These are phyloP conservation scores for Tragelaphus eurycerus DNA, from an alignment of 2,797 vertebrate species.

Conservation along the genomic window DNA sequence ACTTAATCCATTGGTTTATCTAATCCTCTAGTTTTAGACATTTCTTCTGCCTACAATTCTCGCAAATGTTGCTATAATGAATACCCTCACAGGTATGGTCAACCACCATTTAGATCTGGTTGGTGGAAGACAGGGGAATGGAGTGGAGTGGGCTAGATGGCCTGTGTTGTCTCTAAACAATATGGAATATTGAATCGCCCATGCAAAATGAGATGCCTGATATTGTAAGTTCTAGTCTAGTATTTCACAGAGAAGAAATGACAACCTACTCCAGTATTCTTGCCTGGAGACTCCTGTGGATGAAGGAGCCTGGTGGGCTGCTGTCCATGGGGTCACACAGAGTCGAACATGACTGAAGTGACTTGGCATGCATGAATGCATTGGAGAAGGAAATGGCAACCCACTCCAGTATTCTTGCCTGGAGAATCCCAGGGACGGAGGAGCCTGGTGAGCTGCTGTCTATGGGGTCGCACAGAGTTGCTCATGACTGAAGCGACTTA, in stretches of 20 bases:
- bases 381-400: not conserved
- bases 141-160: not conserved
- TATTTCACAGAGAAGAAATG: not conserved
- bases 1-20: not conserved
- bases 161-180: not conserved
- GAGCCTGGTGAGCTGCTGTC: not conserved
- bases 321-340: not conserved
- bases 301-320: not conserved
- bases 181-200: not conserved
- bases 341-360: fast-evolving
- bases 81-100: fast-evolving
- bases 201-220: not conserved
- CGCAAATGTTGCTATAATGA: not conserved
- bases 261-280: not conserved
- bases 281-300: not conserved
- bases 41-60: not conserved
- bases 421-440: not conserved
- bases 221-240: not conserved
- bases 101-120: not conserved
- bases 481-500: not conserved
- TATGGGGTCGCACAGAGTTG: not conserved
- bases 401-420: not conserved
- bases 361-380: not conserved
- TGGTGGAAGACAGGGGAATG: not conserved
- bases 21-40: not conserved